Percentiles rank a stretch among this genome's conserved stretches.
Conservation (phyloP, 2,113 vertebrate species). For the Archilochus colubris region DNA sequence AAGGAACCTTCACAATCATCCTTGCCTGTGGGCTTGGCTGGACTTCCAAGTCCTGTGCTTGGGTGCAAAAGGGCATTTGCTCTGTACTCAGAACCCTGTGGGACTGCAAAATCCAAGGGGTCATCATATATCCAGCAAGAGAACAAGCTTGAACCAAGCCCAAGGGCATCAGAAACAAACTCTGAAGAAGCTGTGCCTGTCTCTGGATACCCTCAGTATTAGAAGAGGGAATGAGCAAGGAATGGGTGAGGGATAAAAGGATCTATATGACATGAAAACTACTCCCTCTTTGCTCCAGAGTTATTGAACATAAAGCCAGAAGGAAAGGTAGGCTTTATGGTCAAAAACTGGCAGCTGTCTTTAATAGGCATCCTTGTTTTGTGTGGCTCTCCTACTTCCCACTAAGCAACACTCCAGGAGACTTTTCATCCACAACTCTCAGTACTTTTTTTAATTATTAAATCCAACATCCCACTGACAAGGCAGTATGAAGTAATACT, state of each 20-base stretch:
- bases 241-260: neutral
- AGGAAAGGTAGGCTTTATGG: neutral
- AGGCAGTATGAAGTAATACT: neutral
- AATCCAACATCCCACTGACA: conserved; percentile 36
- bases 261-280: neutral
- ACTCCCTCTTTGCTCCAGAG: neutral
- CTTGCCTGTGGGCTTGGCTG: neutral
- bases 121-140: neutral
- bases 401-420: neutral
- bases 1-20: neutral
- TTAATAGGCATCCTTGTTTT: neutral
- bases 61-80: conserved; percentile 25
- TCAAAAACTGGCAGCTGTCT: neutral
- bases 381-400: neutral
- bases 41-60: neutral
- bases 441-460: conserved; percentile 28
- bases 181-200: neutral
- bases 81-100: neutral
- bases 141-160: conserved; percentile 27
- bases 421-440: neutral
- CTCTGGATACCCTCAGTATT: neutral
- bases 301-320: neutral
- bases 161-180: conserved; percentile 10
- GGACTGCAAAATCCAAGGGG: conserved; percentile 22
- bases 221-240: neutral